phyloP scores from a whole-genome alignment of 2,113 vertebrate species.

The Calyptomena viridis region DNA sequence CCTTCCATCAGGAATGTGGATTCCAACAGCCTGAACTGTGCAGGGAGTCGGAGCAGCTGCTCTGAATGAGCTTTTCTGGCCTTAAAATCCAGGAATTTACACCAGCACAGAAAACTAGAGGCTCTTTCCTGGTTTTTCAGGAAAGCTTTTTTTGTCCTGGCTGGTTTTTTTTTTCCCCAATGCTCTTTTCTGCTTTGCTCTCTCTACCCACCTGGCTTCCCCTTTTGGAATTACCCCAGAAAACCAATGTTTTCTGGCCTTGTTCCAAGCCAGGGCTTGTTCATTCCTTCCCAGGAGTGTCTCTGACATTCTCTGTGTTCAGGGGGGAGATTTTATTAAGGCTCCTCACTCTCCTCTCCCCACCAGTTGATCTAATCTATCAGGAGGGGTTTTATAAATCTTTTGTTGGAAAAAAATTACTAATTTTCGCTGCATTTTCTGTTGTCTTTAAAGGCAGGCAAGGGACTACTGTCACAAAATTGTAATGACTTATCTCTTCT shows the following conservation, averaged over 20 bases:
- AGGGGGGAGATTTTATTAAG: background rate
- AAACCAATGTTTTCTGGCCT: background rate
- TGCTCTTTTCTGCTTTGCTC: background rate
- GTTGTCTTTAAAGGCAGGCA: background rate
- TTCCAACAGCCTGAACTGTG: background rate
- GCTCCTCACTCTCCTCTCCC: background rate
- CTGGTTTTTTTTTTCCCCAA: fast-evolving
- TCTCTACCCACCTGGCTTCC: background rate
- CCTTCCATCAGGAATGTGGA: background rate
- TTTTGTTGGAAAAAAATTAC: background rate
- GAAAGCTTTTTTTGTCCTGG: background rate
- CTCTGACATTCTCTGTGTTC: background rate
- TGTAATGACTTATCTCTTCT: constrained; percentile 5
- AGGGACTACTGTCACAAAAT: background rate
- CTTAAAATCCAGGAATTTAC: background rate
- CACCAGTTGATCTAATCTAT: background rate
- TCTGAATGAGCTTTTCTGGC: background rate
- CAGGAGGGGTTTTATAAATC: background rate
- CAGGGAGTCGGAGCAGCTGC: background rate
- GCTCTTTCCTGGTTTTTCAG: background rate
- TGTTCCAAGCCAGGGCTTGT: background rate
- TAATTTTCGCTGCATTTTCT: background rate
- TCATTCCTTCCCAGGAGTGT: background rate
- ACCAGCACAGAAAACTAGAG: background rate
- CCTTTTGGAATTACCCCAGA: background rate